Percentiles rank a stretch among this genome's conserved stretches.
Evolutionary conservation across 2,113 vertebrate species (phyloP).

Genomic region (Varanus komodoensis): DNA sequence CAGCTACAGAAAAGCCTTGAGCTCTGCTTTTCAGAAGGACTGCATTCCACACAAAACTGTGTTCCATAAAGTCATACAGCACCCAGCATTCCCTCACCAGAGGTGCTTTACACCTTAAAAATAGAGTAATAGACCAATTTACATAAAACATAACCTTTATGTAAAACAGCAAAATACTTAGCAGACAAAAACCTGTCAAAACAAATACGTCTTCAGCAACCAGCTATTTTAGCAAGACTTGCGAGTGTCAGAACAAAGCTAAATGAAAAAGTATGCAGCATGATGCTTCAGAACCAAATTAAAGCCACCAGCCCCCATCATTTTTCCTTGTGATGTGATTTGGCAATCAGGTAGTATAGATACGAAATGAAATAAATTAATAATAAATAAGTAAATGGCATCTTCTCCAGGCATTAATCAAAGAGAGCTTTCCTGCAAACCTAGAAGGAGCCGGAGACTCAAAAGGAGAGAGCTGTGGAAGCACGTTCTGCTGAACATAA

Average conservation of each 20-base stretch:
- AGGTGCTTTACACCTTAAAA: too few species aligned
- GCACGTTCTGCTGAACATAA: too few species aligned
- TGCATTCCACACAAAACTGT: neutral
- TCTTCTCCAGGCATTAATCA: neutral
- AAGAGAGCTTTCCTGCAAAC: too few species aligned
- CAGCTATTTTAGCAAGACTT: neutral
- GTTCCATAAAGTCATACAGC: too few species aligned
- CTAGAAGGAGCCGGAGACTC: too few species aligned
- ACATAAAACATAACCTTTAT: neutral
- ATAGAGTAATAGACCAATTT: neutral
- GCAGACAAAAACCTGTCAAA: neutral
- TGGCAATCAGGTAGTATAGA: too few species aligned
- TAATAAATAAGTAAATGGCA: neutral
- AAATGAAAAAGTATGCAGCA: neutral
- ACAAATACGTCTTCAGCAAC: neutral
- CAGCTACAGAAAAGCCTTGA: neutral
- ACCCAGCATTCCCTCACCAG: too few species aligned
- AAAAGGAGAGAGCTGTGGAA: too few species aligned
- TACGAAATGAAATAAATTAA: too few species aligned
- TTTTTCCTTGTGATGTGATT: neutral
- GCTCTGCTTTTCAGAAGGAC: neutral
- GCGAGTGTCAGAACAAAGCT: neutral
- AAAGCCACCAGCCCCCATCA: too few species aligned
- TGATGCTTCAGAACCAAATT: neutral
- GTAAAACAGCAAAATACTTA: neutral